A percentile compares a stretch with the other conserved stretches of the same genome.
Evolutionary conservation across 2,113 vertebrate species (phyloP).

Genomic region (Morone saxatilis): DNA sequence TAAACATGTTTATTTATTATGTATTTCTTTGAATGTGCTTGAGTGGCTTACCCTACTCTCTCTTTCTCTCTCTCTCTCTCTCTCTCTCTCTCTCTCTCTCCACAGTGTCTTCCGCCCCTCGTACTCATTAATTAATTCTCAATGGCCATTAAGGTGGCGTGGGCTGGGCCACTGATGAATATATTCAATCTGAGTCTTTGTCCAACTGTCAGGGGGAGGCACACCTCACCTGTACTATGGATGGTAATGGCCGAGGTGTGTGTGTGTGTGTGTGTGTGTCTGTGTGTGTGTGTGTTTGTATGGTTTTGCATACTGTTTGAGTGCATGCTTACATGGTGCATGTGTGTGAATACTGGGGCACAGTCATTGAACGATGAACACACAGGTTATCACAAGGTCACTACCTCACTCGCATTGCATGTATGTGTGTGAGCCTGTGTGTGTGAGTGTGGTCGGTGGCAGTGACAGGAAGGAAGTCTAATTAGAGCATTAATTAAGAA

Average conservation of each 20-base stretch:
- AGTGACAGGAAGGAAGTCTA: constrained; percentile 81
- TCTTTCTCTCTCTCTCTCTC: constrained; percentile 4
- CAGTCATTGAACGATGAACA: constrained; percentile 91
- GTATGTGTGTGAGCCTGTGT: constrained; percentile 62
- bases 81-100: constrained; percentile 67
- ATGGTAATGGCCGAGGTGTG: constrained; percentile 89
- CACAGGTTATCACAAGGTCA: constrained; percentile 95
- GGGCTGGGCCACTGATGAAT: constrained; percentile 89
- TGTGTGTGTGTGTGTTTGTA: constrained; percentile 50
- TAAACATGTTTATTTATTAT: constrained; percentile 1
- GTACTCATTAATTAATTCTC: constrained; percentile 93
- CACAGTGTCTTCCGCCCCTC: constrained; percentile 19
- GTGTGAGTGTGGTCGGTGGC: constrained; percentile 33
- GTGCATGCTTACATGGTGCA: constrained; percentile 71
- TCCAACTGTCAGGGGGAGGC: constrained; percentile 90
- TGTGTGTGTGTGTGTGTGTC: constrained; percentile 78
- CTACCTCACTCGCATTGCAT: constrained; percentile 79
- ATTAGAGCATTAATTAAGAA: constrained; percentile 90
- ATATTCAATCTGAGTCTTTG: constrained; percentile 90
- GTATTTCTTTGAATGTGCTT: neutral
- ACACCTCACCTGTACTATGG: constrained; percentile 91
- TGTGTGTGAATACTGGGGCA: constrained; percentile 47
- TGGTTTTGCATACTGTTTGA: neutral
- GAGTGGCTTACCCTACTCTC: constrained; percentile 34
- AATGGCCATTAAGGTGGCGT: constrained; percentile 92